phyloP scores from a whole-genome alignment of 2,113 vertebrate species.

The Xiphorhynchus elegans region DNA sequence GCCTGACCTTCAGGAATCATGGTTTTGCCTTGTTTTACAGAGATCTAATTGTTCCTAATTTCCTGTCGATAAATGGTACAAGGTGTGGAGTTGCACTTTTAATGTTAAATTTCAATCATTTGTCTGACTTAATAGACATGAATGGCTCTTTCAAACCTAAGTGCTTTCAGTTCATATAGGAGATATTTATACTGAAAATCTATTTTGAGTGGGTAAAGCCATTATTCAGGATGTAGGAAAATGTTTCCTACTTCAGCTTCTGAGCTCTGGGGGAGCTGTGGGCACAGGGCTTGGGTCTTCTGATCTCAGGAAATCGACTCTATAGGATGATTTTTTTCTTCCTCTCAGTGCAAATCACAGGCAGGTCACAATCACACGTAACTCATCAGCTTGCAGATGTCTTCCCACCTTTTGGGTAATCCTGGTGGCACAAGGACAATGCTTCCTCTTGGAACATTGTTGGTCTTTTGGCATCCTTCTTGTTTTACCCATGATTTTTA shows the following conservation, averaged over 20 bases:
- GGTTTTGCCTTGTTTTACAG: conserved; percentile 68
- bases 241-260: background rate
- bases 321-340: background rate
- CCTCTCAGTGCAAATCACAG: background rate
- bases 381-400: background rate
- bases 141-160: conserved; percentile 71
- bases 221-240: conserved; percentile 18
- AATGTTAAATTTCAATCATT: conserved; percentile 76
- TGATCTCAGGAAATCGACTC: background rate
- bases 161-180: conserved; percentile 42
- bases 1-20: conserved; percentile 59
- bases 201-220: conserved; percentile 26
- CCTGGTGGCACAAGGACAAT: background rate
- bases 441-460: background rate
- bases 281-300: conserved; percentile 8
- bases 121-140: conserved; percentile 70
- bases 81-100: conserved; percentile 70
- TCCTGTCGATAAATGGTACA: conserved; percentile 80
- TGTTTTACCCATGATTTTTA: background rate
- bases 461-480: background rate
- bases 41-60: conserved; percentile 82
- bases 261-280: background rate
- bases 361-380: background rate
- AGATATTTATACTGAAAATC: conserved; percentile 39
- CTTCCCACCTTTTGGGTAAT: background rate